Evolutionary conservation across 2,888 invertebrate genomes (phyloP), one percentile per base, ranked within the genome.

Genomic region (Scotopteryx bipunctaria): DNA sequence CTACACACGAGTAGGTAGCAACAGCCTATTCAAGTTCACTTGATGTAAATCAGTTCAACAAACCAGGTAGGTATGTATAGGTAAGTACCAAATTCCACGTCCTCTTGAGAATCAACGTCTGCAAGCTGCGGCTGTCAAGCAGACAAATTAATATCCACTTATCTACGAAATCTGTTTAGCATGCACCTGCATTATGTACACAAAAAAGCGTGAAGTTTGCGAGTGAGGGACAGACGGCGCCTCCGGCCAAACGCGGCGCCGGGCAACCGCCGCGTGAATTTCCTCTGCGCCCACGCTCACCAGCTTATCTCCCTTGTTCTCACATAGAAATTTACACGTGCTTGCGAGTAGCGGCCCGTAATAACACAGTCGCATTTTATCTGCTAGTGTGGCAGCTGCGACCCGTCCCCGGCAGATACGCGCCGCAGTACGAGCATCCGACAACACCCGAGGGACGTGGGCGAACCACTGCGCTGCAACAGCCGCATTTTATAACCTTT

Each of bases 281-380:
- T 80, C 76, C 77, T 70, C 64, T 70, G 66, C 76, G 72, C 89
- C 90, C 80, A 88, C 88, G 81, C 82, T 51, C 64, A 53, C 43
- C 66, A 60, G 69, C 81, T 84, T 89, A 87, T 87, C 86, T 82
- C 66, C 71, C 74, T 61, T 79, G 82, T 86, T 89, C 86, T 86
- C 86, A 83, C 84, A 83, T 76, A 81, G 81, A 86, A 84, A 89
- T 89, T 89, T 87, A 90, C 87, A 87, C 87, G 79, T 88, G 82
- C 84, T 86, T 71, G 83, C 76, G 75, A 85, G 81, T 76, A 81
- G 77, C 75, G 68, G 73, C 66, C 77, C 71, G 80, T 86, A 85
- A 86, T 82, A 85, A 80, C 79, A 74, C 80, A 81, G 78, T 83
- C 78, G 82, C 83, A 71, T 82, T 83, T 86, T 86, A 88, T 89